Evolutionary conservation across 2,113 vertebrate species (phyloP), one percentile per base, ranked within the genome.

Genomic region (Hirundichthys speculiger): DNA sequence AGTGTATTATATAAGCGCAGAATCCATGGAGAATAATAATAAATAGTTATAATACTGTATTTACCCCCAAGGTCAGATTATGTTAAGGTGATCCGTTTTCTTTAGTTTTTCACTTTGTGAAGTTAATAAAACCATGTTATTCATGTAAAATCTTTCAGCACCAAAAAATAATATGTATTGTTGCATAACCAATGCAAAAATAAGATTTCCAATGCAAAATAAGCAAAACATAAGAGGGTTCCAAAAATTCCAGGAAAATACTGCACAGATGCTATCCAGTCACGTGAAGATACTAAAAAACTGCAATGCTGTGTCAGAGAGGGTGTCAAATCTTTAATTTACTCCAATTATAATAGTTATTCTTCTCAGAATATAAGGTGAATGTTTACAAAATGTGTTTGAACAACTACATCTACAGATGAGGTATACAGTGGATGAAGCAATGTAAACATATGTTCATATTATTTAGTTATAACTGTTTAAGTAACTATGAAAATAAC

Each of bases 71-170:
- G n/a, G 13, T 57, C 2, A 51, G 24, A 50, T 25, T 45, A 13
- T 8, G 16, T 41, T 42, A 3, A 19, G 24, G 21, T 25, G 13
- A 10, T 51, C 7, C 2, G 58, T 0, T 19, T 58, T 60, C 20
- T 39, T 22, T 13, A 19, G 25, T n/a, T 45, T 49, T 39, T 45
- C 4, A 8, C 1, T 5, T 25, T 50, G 13, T 45, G 8, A 27
- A 50, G 9, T 49, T 60, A 0, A 61, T 52, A 57, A 24, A 83
- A 88, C 77, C 79, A 89, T 86, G 82, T 86, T 86, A 89, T 83
- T 85, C 64, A 41, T 84, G 81, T 82, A 71, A 52, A 65, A 69
- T 70, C 19, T 22, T 57, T 77, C 19, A 46, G 67, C 64, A 71
- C 58, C 34, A 74, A 41, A 69, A 83, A 75, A 67, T 25, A 78